A percentile compares a stretch with the other conserved stretches of the same genome.
Conservation (phyloP, 2,888 invertebrate species). For the Chymomyza fuscimana region DNA sequence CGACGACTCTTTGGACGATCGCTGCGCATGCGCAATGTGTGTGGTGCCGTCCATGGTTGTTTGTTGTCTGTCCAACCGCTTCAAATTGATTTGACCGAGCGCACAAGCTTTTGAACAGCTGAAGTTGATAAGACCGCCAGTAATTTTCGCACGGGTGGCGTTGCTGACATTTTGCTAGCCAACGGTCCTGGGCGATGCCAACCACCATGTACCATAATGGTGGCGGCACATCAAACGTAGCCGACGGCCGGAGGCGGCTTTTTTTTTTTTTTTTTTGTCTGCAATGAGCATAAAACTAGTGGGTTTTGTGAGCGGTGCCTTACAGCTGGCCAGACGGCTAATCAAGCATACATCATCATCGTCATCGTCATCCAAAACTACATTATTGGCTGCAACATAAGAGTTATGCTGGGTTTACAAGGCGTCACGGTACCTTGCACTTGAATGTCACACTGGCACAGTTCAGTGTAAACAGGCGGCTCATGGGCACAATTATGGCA, state of each 20-base stretch:
- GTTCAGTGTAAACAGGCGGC: no score
- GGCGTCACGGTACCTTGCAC: no score
- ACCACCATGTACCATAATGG: background rate
- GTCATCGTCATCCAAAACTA: background rate
- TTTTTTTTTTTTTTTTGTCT: background rate
- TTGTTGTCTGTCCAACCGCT: conserved; percentile 42
- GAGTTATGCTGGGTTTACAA: background rate
- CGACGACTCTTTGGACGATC: background rate
- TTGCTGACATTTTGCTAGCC: conserved; percentile 9
- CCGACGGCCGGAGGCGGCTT: background rate
- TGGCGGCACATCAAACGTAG: conserved; percentile 5
- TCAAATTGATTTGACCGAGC: conserved; percentile 68
- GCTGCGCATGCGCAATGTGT: conserved; percentile 19
- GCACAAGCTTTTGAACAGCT: conserved; percentile 53
- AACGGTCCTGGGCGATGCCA: background rate
- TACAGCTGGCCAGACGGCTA: conserved; percentile 1
- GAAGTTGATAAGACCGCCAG: conserved; percentile 9
- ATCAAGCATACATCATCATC: conserved; percentile 1
- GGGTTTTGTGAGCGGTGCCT: background rate
- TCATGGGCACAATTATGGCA: no score
- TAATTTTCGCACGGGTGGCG: conserved; percentile 3
- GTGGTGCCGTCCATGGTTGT: conserved; percentile 4
- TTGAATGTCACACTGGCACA: no score
- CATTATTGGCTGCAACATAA: background rate
- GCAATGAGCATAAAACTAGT: background rate